Base-by-base conservation (phyloP, 2,797 vertebrate genomes). In the Pangasius larnaudii region DNA sequence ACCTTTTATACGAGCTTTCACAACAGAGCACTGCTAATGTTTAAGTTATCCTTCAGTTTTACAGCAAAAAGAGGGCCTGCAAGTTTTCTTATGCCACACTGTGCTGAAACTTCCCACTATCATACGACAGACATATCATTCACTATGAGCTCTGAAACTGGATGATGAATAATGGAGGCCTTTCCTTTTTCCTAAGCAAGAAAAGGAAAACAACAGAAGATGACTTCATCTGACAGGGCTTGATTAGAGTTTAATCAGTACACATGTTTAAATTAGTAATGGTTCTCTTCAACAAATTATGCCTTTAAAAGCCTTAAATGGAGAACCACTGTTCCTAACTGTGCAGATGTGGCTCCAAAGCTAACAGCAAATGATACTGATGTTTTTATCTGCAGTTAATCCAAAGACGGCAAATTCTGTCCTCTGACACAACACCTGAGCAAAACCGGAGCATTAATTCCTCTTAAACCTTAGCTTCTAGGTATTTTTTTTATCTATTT, bases 271-370 rank as follows among this genome's bases (percentile, higher is more conserved):
- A 78, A 9, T 30, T 53, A 78, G 30, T 56, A 56, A 53, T 19
- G 22, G 75, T 0, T 56, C 51, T 56, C n/a, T 30, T 56, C 3
- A 33, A 79, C 33, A 56, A 22, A 30, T 79, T 53, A 79, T 56
- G 49, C 49, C 49, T 46, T 75, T 75, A 75, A 75, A 75, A 75
- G 72, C 72, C 72, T 30, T 56, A 30, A 19, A 56, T 56, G n/a
- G 5, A 16, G n/a, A 78, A 22, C n/a, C n/a, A 30, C 74, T 16
- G 18, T 30, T 77, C 27, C 49, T 30, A 79, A 33, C n/a, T 56
- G 7, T 53, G 51, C n/a, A 75, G 42, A 9, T 10, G 9, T 19
- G 8, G 30, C 51, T 56, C n/a, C 18, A 33, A 36, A 18, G 51
- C 49, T 8, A 33, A 9, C 2, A 18, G 46, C 11, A 30, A 49